A percentile compares a stretch with the other conserved stretches of the same genome.
These are phyloP conservation scores for Coelopa frigida DNA, from an alignment of 1,140 invertebrate species.

Conservation along the genomic window DNA sequence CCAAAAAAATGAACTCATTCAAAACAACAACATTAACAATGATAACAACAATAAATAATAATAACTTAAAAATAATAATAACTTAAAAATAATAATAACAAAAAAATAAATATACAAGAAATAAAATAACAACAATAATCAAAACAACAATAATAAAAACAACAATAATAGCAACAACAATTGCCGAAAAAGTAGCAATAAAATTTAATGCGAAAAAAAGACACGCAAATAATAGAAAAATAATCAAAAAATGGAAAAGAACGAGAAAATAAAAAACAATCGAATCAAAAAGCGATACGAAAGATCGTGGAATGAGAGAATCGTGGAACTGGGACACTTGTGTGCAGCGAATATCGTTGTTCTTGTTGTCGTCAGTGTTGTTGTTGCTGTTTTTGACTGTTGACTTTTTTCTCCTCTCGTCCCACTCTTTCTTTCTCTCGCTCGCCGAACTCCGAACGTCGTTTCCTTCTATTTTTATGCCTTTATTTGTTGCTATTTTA, in stretches of 20 bases:
- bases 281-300: neutral
- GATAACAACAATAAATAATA: neutral
- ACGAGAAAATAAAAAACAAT: neutral
- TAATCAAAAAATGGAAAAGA: neutral
- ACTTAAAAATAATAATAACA: neutral
- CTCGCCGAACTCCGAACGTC: neutral
- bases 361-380: slow-evolving; percentile 15
- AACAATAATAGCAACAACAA: neutral
- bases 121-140: neutral
- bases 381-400: neutral
- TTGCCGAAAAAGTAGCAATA: neutral
- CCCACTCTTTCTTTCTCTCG: neutral
- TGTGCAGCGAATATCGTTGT: slow-evolving; percentile 33
- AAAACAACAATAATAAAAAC: neutral
- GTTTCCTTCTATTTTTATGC: neutral
- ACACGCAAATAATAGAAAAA: neutral
- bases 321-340: slow-evolving; percentile 44
- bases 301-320: slow-evolving; percentile 34
- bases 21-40: too few species aligned
- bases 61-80: neutral
- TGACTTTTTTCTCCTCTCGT: neutral
- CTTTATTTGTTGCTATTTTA: neutral
- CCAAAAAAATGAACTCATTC: too few species aligned
- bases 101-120: neutral
- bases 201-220: neutral